These are phyloP conservation scores for Oedothorax gibbosus DNA, from an alignment of 1,140 invertebrate species.

Conservation along the genomic window DNA sequence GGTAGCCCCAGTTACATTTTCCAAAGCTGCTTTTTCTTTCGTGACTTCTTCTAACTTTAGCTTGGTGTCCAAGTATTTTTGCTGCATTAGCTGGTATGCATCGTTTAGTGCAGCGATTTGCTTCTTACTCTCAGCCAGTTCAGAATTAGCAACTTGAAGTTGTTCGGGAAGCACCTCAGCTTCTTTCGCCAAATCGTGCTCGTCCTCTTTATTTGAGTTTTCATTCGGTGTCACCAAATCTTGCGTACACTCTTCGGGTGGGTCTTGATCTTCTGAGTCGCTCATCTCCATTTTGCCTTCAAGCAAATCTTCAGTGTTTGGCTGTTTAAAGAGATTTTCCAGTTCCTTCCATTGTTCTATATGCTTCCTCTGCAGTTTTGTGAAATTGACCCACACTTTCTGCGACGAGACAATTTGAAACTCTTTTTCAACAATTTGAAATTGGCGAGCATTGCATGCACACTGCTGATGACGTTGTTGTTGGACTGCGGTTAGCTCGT, in stretches of 20 bases:
- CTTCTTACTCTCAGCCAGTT: conserved; percentile 78
- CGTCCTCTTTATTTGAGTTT: too few relatives aligned
- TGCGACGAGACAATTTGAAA: conserved; percentile 93
- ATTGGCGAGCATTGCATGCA: conserved; percentile 83
- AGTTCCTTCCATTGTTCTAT: conserved; percentile 97
- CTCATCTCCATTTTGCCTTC: conserved; percentile 87
- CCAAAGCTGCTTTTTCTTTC: too few relatives aligned
- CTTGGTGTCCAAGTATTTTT: conserved; percentile 73
- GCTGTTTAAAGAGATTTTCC: conserved; percentile 78
- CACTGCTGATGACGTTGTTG: conserved; percentile 83
- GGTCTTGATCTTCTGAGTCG: conserved; percentile 73
- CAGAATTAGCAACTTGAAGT: conserved; percentile 93
- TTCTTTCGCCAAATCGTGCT: conserved; percentile 70
- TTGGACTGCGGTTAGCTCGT: conserved; percentile 84
- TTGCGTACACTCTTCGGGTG: too few relatives aligned
- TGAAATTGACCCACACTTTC: conserved; percentile 99
- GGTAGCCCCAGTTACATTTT: background rate
- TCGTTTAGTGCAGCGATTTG: conserved; percentile 67
- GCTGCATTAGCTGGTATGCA: conserved; percentile 67
- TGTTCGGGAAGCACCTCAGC: conserved; percentile 92
- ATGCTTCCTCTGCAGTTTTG: conserved; percentile 97
- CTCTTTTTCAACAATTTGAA: conserved; percentile 97
- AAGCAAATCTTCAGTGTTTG: conserved; percentile 79
- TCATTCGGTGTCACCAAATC: background rate
- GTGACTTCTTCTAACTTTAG: too few relatives aligned